A percentile compares a stretch with the other conserved stretches of the same genome.
Conservation (phyloP, 2,888 invertebrate genomes). For the Lasius fuliginosus region DNA sequence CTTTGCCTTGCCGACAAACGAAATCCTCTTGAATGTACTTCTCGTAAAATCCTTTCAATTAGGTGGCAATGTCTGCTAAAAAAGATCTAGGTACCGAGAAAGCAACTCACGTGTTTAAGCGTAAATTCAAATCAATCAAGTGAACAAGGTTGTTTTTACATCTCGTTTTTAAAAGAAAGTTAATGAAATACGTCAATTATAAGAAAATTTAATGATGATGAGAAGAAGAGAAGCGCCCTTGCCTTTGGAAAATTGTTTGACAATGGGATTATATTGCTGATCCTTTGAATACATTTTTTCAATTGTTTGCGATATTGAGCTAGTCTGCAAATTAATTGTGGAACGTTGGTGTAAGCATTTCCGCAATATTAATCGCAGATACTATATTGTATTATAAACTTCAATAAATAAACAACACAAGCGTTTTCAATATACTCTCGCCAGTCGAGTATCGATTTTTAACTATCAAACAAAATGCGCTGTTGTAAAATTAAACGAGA, state of each 20-base stretch:
- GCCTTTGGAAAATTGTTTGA: background rate
- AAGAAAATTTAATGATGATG: background rate
- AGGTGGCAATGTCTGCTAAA: background rate
- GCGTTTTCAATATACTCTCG: conserved; percentile 12
- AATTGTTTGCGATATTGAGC: background rate
- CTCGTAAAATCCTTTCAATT: background rate
- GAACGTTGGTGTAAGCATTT: background rate
- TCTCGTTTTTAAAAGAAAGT: conserved; percentile 17
- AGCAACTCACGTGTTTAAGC: background rate
- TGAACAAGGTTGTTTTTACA: background rate
- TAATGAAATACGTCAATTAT: conserved; percentile 22
- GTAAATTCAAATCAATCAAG: background rate
- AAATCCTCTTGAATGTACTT: background rate
- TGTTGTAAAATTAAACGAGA: conserved; percentile 15
- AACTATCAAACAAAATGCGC: conserved; percentile 20
- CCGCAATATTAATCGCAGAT: background rate
- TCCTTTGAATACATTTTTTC: conserved; percentile 8
- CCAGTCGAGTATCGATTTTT: conserved; percentile 3
- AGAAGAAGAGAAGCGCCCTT: background rate
- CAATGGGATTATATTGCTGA: background rate
- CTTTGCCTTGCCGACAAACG: background rate
- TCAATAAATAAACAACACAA: conserved; percentile 34
- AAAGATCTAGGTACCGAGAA: background rate
- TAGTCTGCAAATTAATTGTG: background rate
- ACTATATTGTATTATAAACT: background rate